These are phyloP conservation scores for Lasaia peninsularis DNA, from an alignment of 1,140 invertebrate genomes.

Conservation along the genomic window DNA sequence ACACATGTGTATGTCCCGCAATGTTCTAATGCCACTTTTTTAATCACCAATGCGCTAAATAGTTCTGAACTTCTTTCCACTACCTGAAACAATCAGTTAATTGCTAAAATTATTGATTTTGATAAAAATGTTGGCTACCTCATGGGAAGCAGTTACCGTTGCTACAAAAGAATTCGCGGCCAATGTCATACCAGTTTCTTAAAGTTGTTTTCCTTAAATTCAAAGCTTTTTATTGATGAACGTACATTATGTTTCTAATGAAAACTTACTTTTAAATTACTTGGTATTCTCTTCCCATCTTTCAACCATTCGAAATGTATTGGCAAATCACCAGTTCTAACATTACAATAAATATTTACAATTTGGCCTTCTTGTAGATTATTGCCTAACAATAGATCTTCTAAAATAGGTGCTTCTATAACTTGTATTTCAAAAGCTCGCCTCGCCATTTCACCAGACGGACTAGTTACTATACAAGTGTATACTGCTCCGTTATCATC, in stretches of 20 bases:
- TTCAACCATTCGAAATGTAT: slow-evolving; percentile 95
- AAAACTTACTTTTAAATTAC: slow-evolving; percentile 80
- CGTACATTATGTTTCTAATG: background rate
- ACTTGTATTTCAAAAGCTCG: slow-evolving; percentile 82
- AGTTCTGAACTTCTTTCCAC: slow-evolving; percentile 82
- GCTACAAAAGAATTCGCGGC: no score
- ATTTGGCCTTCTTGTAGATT: slow-evolving; percentile 91
- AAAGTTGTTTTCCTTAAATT: background rate
- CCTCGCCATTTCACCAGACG: slow-evolving; percentile 86
- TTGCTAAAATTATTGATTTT: no score
- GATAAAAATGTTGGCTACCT: no score
- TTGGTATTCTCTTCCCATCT: slow-evolving; percentile 85
- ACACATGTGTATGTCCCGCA: slow-evolving; percentile 93
- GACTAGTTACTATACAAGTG: slow-evolving; percentile 88
- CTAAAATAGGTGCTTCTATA: slow-evolving; percentile 85
- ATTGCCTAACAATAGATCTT: slow-evolving; percentile 72
- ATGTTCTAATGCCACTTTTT: slow-evolving; percentile 85
- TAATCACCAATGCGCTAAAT: slow-evolving; percentile 86
- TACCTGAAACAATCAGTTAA: slow-evolving; percentile 36
- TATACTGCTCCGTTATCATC: slow-evolving; percentile 84
- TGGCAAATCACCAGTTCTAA: slow-evolving; percentile 92
- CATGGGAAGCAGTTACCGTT: no score
- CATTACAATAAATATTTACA: slow-evolving; percentile 92
- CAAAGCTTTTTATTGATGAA: no score
- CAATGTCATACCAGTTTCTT: no score